Evolutionary conservation across 2,113 vertebrate genomes (phyloP), one percentile per base, ranked within the genome.

Genomic region (Cyprinus carpio): DNA sequence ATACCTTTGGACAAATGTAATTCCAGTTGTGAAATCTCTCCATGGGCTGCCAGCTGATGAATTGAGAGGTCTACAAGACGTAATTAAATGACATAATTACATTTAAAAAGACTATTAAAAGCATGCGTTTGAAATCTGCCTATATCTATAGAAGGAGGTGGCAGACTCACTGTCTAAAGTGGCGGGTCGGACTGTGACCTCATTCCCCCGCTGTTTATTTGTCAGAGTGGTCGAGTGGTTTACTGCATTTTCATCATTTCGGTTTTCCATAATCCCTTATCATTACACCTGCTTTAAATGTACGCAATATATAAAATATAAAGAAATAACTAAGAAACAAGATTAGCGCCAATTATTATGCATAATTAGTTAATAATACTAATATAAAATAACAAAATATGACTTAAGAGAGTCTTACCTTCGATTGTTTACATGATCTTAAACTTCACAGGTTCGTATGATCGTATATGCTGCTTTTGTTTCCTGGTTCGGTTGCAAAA

Each of bases 11-110:
- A 92, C 51, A 99, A 88, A 71, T 96, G 95, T 69, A 94, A 93
- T 20, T 94, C 96, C 54, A 99, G 93, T 89, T 96, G 96, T 85
- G 92, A 92, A 72, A 99, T 92, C 72, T 99, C 97, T 0, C 98
- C 98, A 37, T 99, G 97, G 18, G 98, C 97, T 0, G 98, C 97
- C 0, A 99, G 92, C 92, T 99, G 98, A 90, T 99, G 96, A 90
- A 99, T 93, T 62, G 98, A 98, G 64, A 99, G 89, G 0, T 95
- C 98, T 97, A 82, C 40, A n/a, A 67, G 34, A 85, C 64, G 43
- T 31, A 2, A 31, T 31, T 18, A 20, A 65, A 65, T 43, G 5
- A 4, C 34, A 80, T 27, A 25, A 40, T 43, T 10, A 10, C 5
- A 29, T 34, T 34, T 4, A n/a, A 77, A 56, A 23, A 31, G 49